Base-by-base conservation (phyloP, 92 coral and sea anemone genomes). In the Phenganax subtilis region DNA sequence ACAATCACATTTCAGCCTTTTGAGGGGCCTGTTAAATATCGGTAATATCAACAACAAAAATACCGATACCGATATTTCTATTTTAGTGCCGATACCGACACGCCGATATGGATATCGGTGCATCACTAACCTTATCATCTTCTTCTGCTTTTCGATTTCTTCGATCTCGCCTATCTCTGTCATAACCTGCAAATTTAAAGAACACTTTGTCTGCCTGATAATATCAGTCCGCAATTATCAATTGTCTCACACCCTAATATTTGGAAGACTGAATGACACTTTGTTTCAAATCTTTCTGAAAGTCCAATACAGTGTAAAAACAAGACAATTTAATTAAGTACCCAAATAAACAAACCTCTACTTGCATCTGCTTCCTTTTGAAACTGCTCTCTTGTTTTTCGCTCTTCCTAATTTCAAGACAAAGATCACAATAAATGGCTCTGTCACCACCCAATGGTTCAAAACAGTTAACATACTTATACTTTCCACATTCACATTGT, bases 81-180 rank as follows among this genome's bases (percentile, higher is more conserved):
- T 20, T 20, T 20, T 20, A 20, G 25, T 20, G 25, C 25, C 25
- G 25, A 20, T 20, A 20, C 25, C 25, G 25, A 20, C 25, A 20
- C 25, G 25, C 25, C 25, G 25, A 20, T 20, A 20, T 20, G 0
- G 25, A 20, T 20, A 20, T 20, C 25, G 25, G 25, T 20, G 25
- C 25, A 20, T 20, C 25, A 20, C 25, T 20, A 20, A 88, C 90
- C 89, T 89, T 88, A 54, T 85, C 86, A 69, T 90, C 93, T 68
- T 90, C 89, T 67, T 93, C 92, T 77, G 90, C 92, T 76, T 96
- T 67, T 86, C 97, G 80, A 85, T 89, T 96, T 44, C 97, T 88
- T 66, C 97, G 79, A 84, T 93, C 97, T 57, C 97, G 88, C 84
- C 97, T 86, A 14, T 93, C 97, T 72, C 97, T 88, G 84, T 93